Conservation (phyloP, 2,113 vertebrate genomes). For the Mastomys natalensis region DNA sequence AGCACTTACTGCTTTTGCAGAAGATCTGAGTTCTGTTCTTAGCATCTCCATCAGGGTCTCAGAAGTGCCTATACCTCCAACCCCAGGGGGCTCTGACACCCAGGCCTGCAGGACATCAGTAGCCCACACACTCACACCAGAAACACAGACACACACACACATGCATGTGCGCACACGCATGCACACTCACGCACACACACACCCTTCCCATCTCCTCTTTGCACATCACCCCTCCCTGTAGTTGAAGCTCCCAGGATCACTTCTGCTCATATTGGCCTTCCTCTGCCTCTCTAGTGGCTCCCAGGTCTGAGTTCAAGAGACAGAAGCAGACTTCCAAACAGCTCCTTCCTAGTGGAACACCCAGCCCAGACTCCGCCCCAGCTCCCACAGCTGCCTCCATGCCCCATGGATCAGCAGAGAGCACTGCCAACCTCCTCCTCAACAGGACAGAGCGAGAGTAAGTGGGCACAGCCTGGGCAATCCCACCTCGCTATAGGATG, state of each 20-base stretch:
- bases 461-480: background rate
- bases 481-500: rapidly evolving
- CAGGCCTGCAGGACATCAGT: background rate
- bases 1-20: background rate
- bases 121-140: background rate
- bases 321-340: background rate
- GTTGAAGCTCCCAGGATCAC: background rate
- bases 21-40: background rate
- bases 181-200: background rate
- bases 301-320: background rate
- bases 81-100: background rate
- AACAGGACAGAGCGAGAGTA: slow-evolving; percentile 76
- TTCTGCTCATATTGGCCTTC: background rate
- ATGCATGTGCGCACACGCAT: rapidly evolving
- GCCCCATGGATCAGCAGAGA: background rate
- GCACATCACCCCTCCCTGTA: too few relatives aligned
- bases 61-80: background rate
- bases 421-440: slow-evolving; percentile 39
- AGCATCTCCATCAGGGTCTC: background rate
- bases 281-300: background rate
- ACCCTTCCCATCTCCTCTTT: background rate
- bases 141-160: too few relatives aligned
- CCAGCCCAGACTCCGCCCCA: background rate
- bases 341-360: background rate
- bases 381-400: background rate